Base-by-base conservation (phyloP, 23 tunicate species). In the Phallusia fumigata region DNA sequence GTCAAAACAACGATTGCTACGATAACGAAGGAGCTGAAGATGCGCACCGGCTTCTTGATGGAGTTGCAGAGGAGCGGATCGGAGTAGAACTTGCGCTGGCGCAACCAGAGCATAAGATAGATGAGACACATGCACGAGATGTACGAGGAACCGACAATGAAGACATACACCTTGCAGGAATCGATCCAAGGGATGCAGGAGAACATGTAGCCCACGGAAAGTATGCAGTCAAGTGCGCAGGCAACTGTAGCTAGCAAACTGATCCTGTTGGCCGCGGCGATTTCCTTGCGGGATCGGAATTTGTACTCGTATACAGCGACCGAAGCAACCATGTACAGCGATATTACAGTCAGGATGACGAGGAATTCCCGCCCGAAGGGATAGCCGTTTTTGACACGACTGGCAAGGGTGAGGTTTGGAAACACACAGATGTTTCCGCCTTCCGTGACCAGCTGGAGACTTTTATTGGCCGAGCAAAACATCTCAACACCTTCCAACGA, bases 81-180 rank as follows among this genome's bases (percentile, higher is more conserved):
- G 28, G 69, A 58, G 69, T 58, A 58, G 69, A 58, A 58, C 69
- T 58, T 58, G 28, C 69, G 69, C 69, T 58, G 69, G 11, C 69
- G 69, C 69, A 58, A 3, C 69, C 69, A 58, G 3, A 58, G 69
- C 16, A 58, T 8, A 2, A 58, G 69, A 16, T 58, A 58, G 16
- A 58, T 58, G 69, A 58, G 69, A 24, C 69, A 58, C 69, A 58
- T 58, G 69, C 69, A 58, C 3, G 69, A 58, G 69, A 58, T 58
- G 69, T 58, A 58, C 3, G 69, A 58, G 13, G 69, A 58, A 1
- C 69, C 69, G 16, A 58, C 28, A 5, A 58, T 24, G 69, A 58
- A 58, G 15, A 13, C 11, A 16, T 6, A 58, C 1, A 16, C 69
- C 16, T 58, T 22, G 28, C 69, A 58, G 13, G 69, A 58, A 16